Evolutionary conservation across 2,888 invertebrate species (phyloP), one percentile per base, ranked within the genome.

Genomic region (Drosophila ezoana): DNA sequence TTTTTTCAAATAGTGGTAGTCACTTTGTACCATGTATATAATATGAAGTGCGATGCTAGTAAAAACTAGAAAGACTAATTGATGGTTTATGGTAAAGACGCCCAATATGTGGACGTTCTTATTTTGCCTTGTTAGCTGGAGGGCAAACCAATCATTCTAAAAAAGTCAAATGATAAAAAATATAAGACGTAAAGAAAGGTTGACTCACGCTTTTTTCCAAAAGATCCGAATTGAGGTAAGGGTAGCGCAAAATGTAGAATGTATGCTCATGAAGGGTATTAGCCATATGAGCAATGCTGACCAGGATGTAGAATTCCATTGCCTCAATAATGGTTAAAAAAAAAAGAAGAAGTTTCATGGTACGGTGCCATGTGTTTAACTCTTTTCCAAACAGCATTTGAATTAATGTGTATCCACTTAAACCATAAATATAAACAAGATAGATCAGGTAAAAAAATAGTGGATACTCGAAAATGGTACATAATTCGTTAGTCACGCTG

Each of bases 11-110:
- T 10, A 14, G 45, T 23, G 8, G 43, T 67, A 72, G 28, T 63
- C 63, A 5, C 38, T 53, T 32, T 67, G 76, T 10, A 76, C 57
- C 53, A 75, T 56, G 14, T 65, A 70, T 0, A 74, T 35, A n/a
- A 45, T 14, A 11, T 70, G 48, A 1, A 65, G 4, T 0, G 65
- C 1, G 13, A 65, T 49, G 1, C 38, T 33, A 3, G 33, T 11
- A 1, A 47, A 8, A 4, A 57, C 13, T 6, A 32, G 4, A 44
- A 52, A 49, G 0, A 33, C 45, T 14, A 63, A 2, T 3, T 45
- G 44, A 8, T 18, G 47, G 41, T 67, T 72, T 11, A 79, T 48
- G 23, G 9, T 49, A 18, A 52, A 40, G 0, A 44, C 44, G 1
- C 57, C 78, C 18, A 70, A 49, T 1, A 56, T 16, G 1, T 32